Percentiles rank a stretch among this genome's conserved stretches.
phyloP scores from a whole-genome alignment of 2,113 vertebrate genomes.

The Cromileptes altivelis region DNA sequence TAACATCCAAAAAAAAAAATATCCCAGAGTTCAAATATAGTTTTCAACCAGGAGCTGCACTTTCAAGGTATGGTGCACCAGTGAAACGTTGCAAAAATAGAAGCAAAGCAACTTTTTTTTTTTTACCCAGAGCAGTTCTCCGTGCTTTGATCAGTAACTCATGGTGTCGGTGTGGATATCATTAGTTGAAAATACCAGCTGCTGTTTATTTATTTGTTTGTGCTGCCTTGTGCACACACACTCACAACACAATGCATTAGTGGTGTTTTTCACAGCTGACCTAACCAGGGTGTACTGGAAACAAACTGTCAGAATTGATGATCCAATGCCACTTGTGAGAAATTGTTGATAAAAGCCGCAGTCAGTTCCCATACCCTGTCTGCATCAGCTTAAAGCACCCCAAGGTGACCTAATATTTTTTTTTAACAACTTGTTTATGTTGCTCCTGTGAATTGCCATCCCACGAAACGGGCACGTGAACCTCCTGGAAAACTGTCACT shows the following conservation, averaged over 20 bases:
- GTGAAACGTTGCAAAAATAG: slow-evolving; percentile 22
- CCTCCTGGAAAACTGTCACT: slow-evolving; percentile 46
- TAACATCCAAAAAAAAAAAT: slow-evolving; percentile 6
- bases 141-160: background rate
- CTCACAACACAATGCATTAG: background rate
- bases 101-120: slow-evolving; percentile 19
- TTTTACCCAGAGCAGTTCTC: slow-evolving; percentile 12
- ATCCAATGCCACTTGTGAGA: slow-evolving; percentile 12
- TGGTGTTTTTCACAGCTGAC: slow-evolving; percentile 29
- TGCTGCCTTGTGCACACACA: background rate
- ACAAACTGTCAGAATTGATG: slow-evolving; percentile 14
- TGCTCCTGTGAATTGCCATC: slow-evolving; percentile 29
- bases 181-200: slow-evolving; percentile 37
- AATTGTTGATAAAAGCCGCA: slow-evolving; percentile 22
- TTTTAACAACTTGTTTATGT: slow-evolving; percentile 45
- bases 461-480: slow-evolving; percentile 33
- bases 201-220: slow-evolving; percentile 30
- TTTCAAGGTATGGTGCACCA: background rate
- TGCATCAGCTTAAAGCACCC: background rate
- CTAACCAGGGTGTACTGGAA: slow-evolving; percentile 10
- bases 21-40: slow-evolving; percentile 5
- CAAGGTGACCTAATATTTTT: slow-evolving; percentile 7
- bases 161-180: slow-evolving; percentile 17
- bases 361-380: background rate
- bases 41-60: background rate